Conservation (phyloP, 2,888 invertebrate species). For the Pecten maximus region DNA sequence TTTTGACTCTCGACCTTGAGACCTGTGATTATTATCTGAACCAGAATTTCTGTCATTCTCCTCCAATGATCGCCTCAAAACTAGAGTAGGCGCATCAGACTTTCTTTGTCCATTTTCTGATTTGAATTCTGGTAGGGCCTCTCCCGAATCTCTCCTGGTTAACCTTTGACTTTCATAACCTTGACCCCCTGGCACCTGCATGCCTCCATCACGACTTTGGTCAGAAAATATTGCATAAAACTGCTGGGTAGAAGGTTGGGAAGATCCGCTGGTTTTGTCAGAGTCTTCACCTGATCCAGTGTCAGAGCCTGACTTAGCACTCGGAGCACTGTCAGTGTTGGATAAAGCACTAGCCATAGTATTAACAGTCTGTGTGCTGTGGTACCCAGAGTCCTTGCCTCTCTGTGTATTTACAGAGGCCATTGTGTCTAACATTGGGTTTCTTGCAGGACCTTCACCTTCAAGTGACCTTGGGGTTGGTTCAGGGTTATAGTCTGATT, state of each 20-base stretch:
- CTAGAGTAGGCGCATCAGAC: neutral
- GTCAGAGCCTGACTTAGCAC: neutral
- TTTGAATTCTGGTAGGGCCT: neutral
- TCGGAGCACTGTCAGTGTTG: neutral
- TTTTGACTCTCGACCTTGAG: neutral
- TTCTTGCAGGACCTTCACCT: constrained; percentile 37
- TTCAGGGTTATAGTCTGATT: constrained; percentile 76
- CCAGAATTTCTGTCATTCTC: neutral
- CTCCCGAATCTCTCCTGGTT: constrained; percentile 5
- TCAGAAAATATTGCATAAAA: constrained; percentile 23
- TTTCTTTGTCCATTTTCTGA: neutral
- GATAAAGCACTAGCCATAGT: neutral
- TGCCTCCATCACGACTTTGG: constrained; percentile 5
- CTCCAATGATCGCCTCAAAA: neutral
- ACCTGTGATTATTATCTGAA: neutral
- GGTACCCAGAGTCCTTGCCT: constrained; percentile 35
- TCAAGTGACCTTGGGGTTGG: constrained; percentile 65
- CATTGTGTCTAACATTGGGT: constrained; percentile 36
- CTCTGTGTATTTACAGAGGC: constrained; percentile 39
- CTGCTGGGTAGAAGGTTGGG: neutral
- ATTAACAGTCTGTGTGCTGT: neutral
- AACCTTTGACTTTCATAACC: neutral
- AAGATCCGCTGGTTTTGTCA: neutral
- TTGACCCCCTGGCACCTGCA: constrained; percentile 18
- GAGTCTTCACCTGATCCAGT: neutral